phyloP scores from a whole-genome alignment of 2,888 invertebrate species.

The Glyphotaelius pellucidus region DNA sequence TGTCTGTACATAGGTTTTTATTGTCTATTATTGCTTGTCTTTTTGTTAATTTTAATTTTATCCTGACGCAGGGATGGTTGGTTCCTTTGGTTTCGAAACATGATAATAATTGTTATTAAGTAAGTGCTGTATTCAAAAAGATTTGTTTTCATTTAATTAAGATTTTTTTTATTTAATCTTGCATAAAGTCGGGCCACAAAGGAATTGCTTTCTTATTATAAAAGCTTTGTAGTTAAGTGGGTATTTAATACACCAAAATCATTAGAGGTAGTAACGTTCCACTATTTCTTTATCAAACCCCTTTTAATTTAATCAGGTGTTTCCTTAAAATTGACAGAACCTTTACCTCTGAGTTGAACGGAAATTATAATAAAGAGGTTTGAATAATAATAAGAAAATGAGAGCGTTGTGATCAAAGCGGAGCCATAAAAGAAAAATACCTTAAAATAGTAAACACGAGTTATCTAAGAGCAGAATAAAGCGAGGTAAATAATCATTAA shows the following conservation, averaged over 20 bases:
- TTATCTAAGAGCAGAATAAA: constrained; percentile 40
- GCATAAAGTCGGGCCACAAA: too few species aligned
- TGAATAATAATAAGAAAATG: neutral
- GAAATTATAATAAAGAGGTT: neutral
- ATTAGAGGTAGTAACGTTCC: neutral
- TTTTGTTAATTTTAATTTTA: too few species aligned
- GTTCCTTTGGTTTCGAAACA: too few species aligned
- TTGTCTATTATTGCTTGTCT: too few species aligned
- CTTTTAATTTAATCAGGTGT: neutral
- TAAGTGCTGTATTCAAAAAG: too few species aligned
- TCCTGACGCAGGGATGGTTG: too few species aligned
- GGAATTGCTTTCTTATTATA: too few species aligned
- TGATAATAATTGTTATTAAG: too few species aligned
- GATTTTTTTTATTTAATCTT: too few species aligned
- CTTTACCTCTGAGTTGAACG: neutral
- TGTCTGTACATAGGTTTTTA: too few species aligned
- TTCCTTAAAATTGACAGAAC: neutral
- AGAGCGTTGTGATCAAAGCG: neutral
- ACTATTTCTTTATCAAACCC: neutral
- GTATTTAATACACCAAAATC: neutral
- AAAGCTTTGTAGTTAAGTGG: too few species aligned
- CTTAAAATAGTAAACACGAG: constrained; percentile 38
- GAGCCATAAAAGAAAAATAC: constrained; percentile 31
- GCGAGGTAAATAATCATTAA: constrained; percentile 56
- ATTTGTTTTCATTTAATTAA: too few species aligned